Evolutionary conservation across 2,797 vertebrate genomes (phyloP), one percentile per base, ranked within the genome.

Genomic region (Manis pentadactyla): DNA sequence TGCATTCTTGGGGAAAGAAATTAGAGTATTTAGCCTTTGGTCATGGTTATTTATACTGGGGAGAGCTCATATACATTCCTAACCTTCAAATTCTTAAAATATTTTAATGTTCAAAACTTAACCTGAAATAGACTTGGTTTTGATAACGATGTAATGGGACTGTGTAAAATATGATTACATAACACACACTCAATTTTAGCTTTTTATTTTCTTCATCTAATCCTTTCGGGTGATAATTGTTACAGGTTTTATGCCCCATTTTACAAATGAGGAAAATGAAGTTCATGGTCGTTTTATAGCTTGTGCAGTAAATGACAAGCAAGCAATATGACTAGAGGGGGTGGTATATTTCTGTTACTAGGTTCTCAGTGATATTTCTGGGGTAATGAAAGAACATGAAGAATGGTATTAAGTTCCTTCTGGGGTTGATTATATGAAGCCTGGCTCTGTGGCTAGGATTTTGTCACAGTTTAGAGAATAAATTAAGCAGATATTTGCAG

Each of bases 1-100:
- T 15, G 17, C 4, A 29, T 61, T 66, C 18, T 31, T 29, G 0
- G 2, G n/a, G 21, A 5, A 18, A 46, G 42, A 68, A 42, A 75
- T 61, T 87, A 23, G 1, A 59, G 25, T 68, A 39, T 29, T 29
- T 61, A 49, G 4, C 18, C 49, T 42, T 81, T 83, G 37, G 63
- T n/a, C 81, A 88, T 21, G 15, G 25, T 42, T 86, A 82, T 92
- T 39, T 82, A 27, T n/a, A 75, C 23, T 51, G 69, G 15, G n/a
- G 9, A 13, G 15, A 55, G 6, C 18, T 77, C 10, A 77, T 53
- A 59, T 8, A 63, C 15, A 77, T 53, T 59, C 7, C 51, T 77
- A 83, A 31, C 27, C 5, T 69, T 69, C 42, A 31, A 53, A 63
- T 13, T 87, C 77, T 31, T 21, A 51, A 84, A 51, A 61, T 86